These are phyloP conservation scores for Oreortyx pictus DNA, from an alignment of 2,797 vertebrate species.

Conservation along the genomic window DNA sequence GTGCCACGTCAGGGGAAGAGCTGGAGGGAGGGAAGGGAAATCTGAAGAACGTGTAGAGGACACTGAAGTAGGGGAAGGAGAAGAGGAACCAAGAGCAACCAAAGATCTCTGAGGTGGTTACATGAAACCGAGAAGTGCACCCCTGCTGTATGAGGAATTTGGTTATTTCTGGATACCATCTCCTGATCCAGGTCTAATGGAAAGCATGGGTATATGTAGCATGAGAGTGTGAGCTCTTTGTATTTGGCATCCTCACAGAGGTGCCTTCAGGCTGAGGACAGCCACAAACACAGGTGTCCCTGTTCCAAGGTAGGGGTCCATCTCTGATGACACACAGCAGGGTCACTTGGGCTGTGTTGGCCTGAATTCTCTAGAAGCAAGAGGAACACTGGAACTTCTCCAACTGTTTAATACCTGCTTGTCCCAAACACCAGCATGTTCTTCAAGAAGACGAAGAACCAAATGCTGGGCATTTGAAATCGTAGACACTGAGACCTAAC, in stretches of 20 bases:
- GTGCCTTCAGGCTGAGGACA: background rate
- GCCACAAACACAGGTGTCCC: background rate
- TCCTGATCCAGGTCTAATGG: background rate
- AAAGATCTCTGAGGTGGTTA: background rate
- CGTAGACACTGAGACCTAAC: background rate
- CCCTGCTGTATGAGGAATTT: background rate
- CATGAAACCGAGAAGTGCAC: background rate
- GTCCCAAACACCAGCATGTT: background rate
- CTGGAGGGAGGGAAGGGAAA: background rate
- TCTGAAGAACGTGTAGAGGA: background rate
- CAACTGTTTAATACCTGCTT: background rate
- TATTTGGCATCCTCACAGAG: background rate
- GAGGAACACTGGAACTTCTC: background rate
- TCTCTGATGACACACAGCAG: background rate
- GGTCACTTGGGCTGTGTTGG: background rate
- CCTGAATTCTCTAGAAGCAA: background rate
- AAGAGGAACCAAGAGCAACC: background rate
- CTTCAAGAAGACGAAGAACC: background rate
- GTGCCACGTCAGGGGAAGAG: background rate
- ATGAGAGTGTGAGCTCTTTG: accelerated
- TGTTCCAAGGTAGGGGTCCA: background rate
- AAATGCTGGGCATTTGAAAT: background rate
- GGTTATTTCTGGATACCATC: background rate
- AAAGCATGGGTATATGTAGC: background rate
- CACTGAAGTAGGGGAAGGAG: background rate